Base-by-base conservation (phyloP, 2,888 invertebrate genomes). In the Drosophila neotestacea region DNA sequence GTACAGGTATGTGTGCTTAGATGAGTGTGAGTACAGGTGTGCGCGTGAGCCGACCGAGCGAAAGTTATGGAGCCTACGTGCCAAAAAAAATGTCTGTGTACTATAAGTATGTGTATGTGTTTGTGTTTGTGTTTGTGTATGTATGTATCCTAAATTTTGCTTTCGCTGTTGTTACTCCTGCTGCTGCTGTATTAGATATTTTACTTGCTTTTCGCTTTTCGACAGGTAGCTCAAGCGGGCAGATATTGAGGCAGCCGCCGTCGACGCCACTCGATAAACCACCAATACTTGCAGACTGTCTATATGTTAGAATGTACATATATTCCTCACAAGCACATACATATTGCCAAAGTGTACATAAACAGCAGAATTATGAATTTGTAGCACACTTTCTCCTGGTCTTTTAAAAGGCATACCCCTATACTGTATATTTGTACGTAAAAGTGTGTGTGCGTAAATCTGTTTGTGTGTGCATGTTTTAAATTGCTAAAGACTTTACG, bases 301-400 rank as follows among this genome's bases (percentile, higher is more conserved):
- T 39, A n/a, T 65, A 38, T 56, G 27, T 70, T 46, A 65, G 13
- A 7, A 6, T 52, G 27, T 61, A 16, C 48, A 39, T 62, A 70
- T 59, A 39, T 55, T 61, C 32, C 54, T 48, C 44, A 69, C 70
- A 70, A 63, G 34, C 39, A 44, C 41, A 60, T 54, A 54, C 42
- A 62, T 28, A 55, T 61, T 50, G 54, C 46, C 52, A 55, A 61
- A 54, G 63, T 64, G 67, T 77, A 74, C 77, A 79, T 79, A 88
- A 84, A 87, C 88, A 84, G 73, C 64, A 72, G 63, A 88, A 88
- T 89, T 89, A 89, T 89, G 85, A 89, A 89, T 89, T 87, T 81
- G 83, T 85, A 85, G 85, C 81, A 87, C 80, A 81, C 81, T 84
- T 81, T 74, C 68, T 41, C 77, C 51, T 50, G 46, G 36, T 61